Conservation (phyloP, 1,140 invertebrate species). For the Papilio machaon region DNA sequence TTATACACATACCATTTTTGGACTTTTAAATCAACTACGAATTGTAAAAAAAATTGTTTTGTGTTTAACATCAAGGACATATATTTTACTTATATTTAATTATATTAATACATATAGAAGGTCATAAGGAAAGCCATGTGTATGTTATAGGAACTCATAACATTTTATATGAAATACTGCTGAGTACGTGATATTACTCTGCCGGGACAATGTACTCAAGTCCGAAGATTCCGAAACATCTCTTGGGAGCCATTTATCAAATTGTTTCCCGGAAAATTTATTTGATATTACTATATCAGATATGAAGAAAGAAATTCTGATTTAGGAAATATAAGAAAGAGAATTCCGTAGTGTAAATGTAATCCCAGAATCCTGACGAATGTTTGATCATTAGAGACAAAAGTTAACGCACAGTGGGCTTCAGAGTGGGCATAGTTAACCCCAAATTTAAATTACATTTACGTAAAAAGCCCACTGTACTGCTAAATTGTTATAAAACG, state of each 20-base stretch:
- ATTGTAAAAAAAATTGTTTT: no score
- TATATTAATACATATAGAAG: background rate
- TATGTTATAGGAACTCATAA: background rate
- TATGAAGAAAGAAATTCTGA: background rate
- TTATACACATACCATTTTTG: no score
- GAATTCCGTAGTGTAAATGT: no score
- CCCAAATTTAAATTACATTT: no score
- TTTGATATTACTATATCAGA: background rate
- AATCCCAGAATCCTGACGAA: no score
- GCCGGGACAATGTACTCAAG: background rate
- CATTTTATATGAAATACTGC: background rate
- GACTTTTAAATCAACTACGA: background rate
- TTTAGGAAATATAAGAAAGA: background rate
- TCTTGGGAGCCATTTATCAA: background rate
- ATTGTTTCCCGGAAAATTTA: background rate
- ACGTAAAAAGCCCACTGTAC: no score
- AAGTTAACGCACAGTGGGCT: no score
- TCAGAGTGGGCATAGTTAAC: no score
- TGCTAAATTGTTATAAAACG: background rate
- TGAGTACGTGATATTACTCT: constrained; percentile 5
- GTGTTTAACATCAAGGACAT: no score
- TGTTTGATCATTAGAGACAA: no score
- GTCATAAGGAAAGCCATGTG: background rate
- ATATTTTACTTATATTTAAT: background rate
- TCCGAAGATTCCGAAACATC: constrained; percentile 13